Base-by-base conservation (phyloP, 2,113 vertebrate species). In the Sceloporus tristichus region DNA sequence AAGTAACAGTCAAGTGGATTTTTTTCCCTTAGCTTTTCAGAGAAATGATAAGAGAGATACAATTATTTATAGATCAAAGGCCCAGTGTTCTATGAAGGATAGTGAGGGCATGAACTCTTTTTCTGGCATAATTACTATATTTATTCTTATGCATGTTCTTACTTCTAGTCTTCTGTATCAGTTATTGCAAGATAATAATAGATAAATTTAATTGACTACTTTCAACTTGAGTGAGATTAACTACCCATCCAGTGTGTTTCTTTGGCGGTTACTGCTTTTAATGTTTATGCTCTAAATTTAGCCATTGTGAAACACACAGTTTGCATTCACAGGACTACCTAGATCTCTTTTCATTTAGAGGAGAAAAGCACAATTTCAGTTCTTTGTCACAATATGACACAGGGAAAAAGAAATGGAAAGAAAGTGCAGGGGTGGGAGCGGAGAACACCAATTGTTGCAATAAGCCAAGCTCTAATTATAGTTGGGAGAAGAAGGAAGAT, bases 401-500 rank as follows among this genome's bases (percentile, higher is more conserved):
- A 38, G 48, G 34, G 70, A 19, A 59, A 53, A 29, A 9, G 68
- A 87, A 78, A 87, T 10, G 54, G 56, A 53, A 34, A 53, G 74
- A 56, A 56, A 29, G 48, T 34, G 48, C 29, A 8, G 0, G 9
- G 54, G 6, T 7, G 29, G 21, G 13, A 3, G 21, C 19, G 0
- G 27, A 13, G 23, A 77, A 62, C 42, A 66, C 54, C 73, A 71
- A 71, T 87, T 38, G 14, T 73, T 91, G 54, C 53, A 88, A 56
- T 91, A 90, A 91, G 74, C 75, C 91, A 89, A 93, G 74, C 88
- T 86, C 56, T 93, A 90, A 90, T 93, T 95, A 94, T 89, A 90
- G 82, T 73, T 94, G 76, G 82, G 71, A 87, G 79, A 54, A 89
- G 54, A 89, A 77, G 78, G 65, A 94, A 87, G 82, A 71, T 86